A percentile compares a stretch with the other conserved stretches of the same genome.
These are phyloP conservation scores for Esox masquinongy DNA, from an alignment of 2,797 vertebrate species.

Conservation along the genomic window DNA sequence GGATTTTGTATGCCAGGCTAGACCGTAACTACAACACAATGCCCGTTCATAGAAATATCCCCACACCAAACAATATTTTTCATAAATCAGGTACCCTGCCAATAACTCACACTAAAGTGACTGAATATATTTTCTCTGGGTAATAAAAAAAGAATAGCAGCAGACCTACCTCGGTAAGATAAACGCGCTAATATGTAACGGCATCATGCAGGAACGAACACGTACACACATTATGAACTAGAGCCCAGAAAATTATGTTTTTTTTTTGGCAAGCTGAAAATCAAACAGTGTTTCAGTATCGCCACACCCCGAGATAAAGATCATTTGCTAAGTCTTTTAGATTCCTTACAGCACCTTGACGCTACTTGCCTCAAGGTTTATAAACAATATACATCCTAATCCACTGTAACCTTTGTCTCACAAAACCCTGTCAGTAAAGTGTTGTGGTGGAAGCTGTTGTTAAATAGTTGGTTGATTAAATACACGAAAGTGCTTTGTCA, in stretches of 20 bases:
- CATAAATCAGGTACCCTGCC: conserved; percentile 15
- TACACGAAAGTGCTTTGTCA: conserved; percentile 12
- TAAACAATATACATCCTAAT: conserved; percentile 6
- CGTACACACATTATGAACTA: background rate
- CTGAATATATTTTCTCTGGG: conserved; percentile 12
- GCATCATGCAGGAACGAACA: background rate
- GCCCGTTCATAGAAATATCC: background rate
- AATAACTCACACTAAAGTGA: background rate
- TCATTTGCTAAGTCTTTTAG: conserved; percentile 19
- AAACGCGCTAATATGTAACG: background rate
- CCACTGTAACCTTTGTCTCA: background rate
- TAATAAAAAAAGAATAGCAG: background rate
- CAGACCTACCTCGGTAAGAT: background rate
- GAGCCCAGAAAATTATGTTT: conserved; percentile 19
- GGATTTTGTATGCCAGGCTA: background rate
- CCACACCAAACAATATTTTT: conserved; percentile 4
- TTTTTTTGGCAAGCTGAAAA: conserved; percentile 32
- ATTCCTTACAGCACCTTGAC: background rate
- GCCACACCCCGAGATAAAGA: conserved; percentile 22
- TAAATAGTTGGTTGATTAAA: background rate
- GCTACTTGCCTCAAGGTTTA: conserved; percentile 8
- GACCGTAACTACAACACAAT: background rate
- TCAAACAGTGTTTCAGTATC: conserved; percentile 21
- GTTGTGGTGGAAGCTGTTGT: background rate
- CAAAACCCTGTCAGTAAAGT: background rate